Evolutionary conservation across 1,140 invertebrate species (phyloP), one percentile per base, ranked within the genome.

Genomic region (Cydia strobilella): DNA sequence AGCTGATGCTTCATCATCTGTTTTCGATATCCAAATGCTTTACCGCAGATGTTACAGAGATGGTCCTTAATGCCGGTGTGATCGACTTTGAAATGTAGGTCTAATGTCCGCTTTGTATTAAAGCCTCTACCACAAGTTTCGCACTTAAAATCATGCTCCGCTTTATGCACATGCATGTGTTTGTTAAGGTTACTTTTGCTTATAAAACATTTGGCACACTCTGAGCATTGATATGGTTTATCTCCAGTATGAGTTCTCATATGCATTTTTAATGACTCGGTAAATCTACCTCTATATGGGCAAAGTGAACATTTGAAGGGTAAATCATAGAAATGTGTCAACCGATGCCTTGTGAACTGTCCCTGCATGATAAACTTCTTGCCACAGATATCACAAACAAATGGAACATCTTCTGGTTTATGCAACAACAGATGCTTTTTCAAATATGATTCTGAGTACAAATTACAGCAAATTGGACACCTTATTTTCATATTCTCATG

Each of bases 1-100:
- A 91, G 78, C 77, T 94, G 93, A 80, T 93, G 88, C 82, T 94
- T 94, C 86, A 94, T 91, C 82, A 94, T 93, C 79, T 93, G 87
- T 69, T 93, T 90, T 13, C 88, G 76, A 76, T 94, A 93, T 9
- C 92, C 93, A 86, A 94, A 94, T 9, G 90, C 91, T 83, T 94
- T 94, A 0, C 88, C 89, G 84, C 94, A 94, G 2, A 93, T 79
- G 54, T 87, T 85, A 77, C 94, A 94, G 18, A 92, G 75, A 82
- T 94, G 92, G n/a, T 94, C 87, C 77, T 92, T 94, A 6, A 94
- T 89, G 2, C 94, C 94, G 2, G 85, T 81, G 81, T 94, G 94
- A 39, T 92, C 93, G 27, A 91, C 87, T 86, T 93, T 93, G 25
- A 85, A 86, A 77, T 93, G 91, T 59, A 84, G 54, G 20, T 91